Evolutionary conservation across 2,888 invertebrate genomes (phyloP).

Genomic region (Clivina fossor): DNA sequence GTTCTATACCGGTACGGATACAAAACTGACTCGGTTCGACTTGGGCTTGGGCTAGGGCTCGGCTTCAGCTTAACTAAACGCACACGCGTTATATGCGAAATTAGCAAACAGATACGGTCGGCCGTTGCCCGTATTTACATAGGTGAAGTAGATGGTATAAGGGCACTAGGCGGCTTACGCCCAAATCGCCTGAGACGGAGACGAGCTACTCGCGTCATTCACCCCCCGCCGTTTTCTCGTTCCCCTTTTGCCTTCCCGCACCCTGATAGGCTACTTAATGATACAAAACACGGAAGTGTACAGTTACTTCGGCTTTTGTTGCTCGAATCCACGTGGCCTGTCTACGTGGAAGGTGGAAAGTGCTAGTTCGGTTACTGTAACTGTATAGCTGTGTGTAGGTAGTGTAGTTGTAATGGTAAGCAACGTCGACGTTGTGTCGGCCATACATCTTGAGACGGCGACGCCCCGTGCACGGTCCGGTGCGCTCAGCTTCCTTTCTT

Average conservation of each 20-base stretch:
- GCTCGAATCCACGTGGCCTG: conserved; percentile 42
- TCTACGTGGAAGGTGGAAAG: not conserved
- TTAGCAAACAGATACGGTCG: conserved; percentile 21
- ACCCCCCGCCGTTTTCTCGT: no score
- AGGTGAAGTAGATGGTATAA: conserved; percentile 12
- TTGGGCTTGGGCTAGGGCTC: no score
- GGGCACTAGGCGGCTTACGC: conserved; percentile 10
- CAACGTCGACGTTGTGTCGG: no score
- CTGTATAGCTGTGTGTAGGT: no score
- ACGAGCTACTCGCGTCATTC: no score
- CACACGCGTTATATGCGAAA: conserved; percentile 10
- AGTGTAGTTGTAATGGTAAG: not conserved
- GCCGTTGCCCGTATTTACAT: conserved; percentile 23
- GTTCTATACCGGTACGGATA: no score
- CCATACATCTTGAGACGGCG: conserved; percentile 20
- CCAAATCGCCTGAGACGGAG: conserved; percentile 2
- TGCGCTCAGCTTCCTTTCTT: conserved; percentile 28
- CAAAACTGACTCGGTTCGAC: no score
- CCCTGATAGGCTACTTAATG: no score
- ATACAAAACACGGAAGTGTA: conserved; percentile 43
- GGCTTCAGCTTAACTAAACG: no score
- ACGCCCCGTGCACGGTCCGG: conserved; percentile 21
- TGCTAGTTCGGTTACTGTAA: not conserved
- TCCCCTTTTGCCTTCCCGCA: no score
- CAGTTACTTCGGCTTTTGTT: conserved; percentile 38